Conservation (phyloP, 2,113 vertebrate genomes). For the Chlorocebus sabaeus region DNA sequence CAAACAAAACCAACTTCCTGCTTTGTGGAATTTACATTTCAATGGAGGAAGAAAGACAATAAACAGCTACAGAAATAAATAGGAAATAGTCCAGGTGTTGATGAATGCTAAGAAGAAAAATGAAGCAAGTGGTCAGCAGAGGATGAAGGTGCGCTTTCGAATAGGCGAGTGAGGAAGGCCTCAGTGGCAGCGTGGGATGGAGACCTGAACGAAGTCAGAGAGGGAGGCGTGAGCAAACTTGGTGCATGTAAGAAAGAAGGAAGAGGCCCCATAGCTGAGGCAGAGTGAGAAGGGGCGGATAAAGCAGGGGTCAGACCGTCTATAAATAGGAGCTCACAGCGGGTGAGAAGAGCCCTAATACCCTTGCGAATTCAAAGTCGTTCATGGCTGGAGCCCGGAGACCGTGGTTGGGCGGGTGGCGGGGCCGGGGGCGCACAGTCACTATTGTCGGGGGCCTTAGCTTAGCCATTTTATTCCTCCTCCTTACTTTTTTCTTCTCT, state of each 20-base stretch:
- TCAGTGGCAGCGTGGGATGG: accelerated
- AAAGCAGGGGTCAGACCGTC: accelerated
- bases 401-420: background rate
- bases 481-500: background rate
- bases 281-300: accelerated
- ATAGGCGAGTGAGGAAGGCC: background rate
- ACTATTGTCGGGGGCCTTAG: background rate
- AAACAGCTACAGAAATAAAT: background rate
- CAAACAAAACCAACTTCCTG: too few relatives aligned
- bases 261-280: background rate
- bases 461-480: background rate
- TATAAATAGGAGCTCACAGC: background rate
- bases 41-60: background rate
- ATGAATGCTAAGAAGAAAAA: accelerated
- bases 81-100: accelerated
- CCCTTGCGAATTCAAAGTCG: background rate
- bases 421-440: background rate
- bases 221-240: accelerated
- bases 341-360: background rate
- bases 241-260: accelerated
- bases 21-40: accelerated
- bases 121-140: background rate
- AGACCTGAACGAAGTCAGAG: background rate
- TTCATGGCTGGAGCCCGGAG: background rate
- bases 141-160: background rate